Evolutionary conservation across 2,888 invertebrate species (phyloP).

Genomic region (Ophioninae sp.): DNA sequence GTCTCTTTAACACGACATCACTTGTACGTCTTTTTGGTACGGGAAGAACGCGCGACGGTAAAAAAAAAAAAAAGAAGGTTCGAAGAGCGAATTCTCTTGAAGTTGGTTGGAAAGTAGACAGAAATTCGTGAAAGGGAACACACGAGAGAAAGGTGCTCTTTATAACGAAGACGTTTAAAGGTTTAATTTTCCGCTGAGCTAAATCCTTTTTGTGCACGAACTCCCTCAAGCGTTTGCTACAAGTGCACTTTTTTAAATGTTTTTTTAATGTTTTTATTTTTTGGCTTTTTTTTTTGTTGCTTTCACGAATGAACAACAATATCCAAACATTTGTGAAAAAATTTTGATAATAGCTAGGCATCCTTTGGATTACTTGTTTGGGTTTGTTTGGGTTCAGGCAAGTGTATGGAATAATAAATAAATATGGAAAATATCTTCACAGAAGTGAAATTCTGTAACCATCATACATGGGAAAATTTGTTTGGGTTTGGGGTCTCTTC

Average conservation of each 20-base stretch:
- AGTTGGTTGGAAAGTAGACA: conserved; percentile 33
- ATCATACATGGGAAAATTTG: no score
- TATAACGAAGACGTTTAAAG: conserved; percentile 31
- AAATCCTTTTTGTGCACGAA: conserved; percentile 13
- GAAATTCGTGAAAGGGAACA: conserved; percentile 11
- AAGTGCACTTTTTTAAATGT: background rate
- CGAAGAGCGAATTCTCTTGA: conserved; percentile 38
- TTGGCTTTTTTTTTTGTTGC: background rate
- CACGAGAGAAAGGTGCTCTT: conserved; percentile 15
- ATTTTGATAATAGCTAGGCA: background rate
- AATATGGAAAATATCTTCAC: no score
- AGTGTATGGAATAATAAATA: no score
- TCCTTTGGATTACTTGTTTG: no score
- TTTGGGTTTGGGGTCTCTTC: no score
- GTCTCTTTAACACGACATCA: conserved; percentile 33
- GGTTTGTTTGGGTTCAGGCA: no score
- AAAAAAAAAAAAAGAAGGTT: conserved; percentile 36
- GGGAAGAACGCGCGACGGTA: conserved; percentile 5
- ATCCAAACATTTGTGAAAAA: background rate
- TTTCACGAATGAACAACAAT: background rate
- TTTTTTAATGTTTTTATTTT: background rate
- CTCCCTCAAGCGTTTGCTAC: background rate
- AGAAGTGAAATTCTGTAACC: no score
- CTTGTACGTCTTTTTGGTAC: conserved; percentile 23
- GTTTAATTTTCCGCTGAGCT: conserved; percentile 30